Percentiles rank a stretch among this genome's conserved stretches.
Evolutionary conservation across 2,113 vertebrate species (phyloP).

Genomic region (Melanostigma gelatinosum): DNA sequence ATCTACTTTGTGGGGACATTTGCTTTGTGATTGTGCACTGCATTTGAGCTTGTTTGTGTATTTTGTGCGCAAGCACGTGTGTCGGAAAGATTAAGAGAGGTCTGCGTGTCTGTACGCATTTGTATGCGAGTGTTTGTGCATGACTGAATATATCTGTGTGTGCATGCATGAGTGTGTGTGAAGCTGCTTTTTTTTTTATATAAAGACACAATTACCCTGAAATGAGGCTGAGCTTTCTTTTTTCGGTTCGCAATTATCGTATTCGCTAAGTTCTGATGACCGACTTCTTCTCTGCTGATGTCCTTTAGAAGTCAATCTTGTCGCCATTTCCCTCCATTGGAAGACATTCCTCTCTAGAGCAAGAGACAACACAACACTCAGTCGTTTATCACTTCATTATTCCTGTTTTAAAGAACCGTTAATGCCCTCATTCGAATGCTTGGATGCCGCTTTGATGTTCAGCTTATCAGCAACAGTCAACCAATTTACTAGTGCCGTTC

Average conservation of each 20-base stretch:
- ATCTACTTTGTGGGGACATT: constrained; percentile 73
- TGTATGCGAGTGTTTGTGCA: not conserved
- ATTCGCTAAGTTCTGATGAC: constrained; percentile 59
- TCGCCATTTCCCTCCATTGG: constrained; percentile 27
- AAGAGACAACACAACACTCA: constrained; percentile 46
- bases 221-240: constrained; percentile 55
- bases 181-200: constrained; percentile 46
- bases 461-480: constrained; percentile 68
- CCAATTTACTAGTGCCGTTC: constrained; percentile 60
- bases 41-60: constrained; percentile 51
- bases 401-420: constrained; percentile 59
- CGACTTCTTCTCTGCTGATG: constrained; percentile 50
- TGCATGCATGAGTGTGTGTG: constrained; percentile 33
- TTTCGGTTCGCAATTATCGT: constrained; percentile 39
- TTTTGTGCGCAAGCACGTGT: constrained; percentile 20
- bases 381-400: constrained; percentile 56
- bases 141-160: constrained; percentile 28
- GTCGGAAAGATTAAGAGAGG: constrained; percentile 57
- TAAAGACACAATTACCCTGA: constrained; percentile 68
- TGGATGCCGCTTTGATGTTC: constrained; percentile 59
- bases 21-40: constrained; percentile 56
- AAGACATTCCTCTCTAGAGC: constrained; percentile 52
- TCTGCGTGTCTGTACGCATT: constrained; percentile 5
- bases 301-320: constrained; percentile 57
- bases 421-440: constrained; percentile 66